A percentile compares a stretch with the other conserved stretches of the same genome.
Evolutionary conservation across 2,797 vertebrate genomes (phyloP).

Genomic region (Lepus oiostolus): DNA sequence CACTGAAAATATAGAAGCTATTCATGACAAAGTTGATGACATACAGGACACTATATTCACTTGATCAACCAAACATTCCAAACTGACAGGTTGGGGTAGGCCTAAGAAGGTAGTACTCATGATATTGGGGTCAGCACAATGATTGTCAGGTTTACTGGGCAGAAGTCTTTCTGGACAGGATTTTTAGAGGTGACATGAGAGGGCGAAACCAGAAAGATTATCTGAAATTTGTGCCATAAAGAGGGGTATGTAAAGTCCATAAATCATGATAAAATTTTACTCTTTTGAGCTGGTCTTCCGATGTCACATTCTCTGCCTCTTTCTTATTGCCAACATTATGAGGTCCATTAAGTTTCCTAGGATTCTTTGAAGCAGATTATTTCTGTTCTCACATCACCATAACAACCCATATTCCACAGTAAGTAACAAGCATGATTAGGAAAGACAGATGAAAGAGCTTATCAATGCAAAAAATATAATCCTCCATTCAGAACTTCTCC

Average conservation of each 20-base stretch:
- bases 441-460: slow-evolving; percentile 72
- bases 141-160: background rate
- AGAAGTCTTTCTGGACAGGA: background rate
- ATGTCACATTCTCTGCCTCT: background rate
- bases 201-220: background rate
- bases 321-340: slow-evolving; percentile 43
- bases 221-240: background rate
- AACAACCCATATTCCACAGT: slow-evolving; percentile 52
- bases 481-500: slow-evolving; percentile 49
- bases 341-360: slow-evolving; percentile 50
- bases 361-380: slow-evolving; percentile 56
- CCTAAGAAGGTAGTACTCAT: background rate
- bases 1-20: slow-evolving; percentile 15
- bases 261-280: background rate
- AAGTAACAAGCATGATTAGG: slow-evolving; percentile 64
- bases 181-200: background rate
- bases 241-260: background rate
- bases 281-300: slow-evolving; percentile 11
- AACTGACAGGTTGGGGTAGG: background rate
- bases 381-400: slow-evolving; percentile 63
- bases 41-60: background rate
- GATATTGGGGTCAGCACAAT: background rate
- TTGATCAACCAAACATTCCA: background rate
- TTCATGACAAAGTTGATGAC: background rate
- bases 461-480: slow-evolving; percentile 60